Evolutionary conservation across 2,888 invertebrate species (phyloP).

Genomic region (Amphiduros pacificus): DNA sequence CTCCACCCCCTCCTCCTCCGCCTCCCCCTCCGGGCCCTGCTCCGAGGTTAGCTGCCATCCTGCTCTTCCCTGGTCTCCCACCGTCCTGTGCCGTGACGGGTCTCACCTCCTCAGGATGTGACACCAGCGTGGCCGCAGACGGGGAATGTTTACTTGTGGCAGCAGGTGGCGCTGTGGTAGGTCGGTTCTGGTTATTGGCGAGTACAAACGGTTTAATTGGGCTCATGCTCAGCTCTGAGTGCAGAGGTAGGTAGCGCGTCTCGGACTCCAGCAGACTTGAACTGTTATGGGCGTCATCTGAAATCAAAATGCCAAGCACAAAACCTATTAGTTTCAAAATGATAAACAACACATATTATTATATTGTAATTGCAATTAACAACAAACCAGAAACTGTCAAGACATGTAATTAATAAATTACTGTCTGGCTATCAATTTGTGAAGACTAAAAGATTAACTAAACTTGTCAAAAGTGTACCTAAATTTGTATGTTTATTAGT

Average conservation of each 20-base stretch:
- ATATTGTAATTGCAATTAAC: too few species aligned
- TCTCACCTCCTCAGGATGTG: not conserved
- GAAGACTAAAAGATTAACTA: too few species aligned
- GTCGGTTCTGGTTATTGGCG: not conserved
- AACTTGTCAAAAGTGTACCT: too few species aligned
- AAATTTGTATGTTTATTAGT: too few species aligned
- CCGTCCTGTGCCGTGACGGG: not conserved
- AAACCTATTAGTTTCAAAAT: too few species aligned
- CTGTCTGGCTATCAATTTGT: too few species aligned
- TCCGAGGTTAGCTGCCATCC: constrained; percentile 20
- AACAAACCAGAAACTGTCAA: too few species aligned
- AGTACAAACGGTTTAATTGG: constrained; percentile 18
- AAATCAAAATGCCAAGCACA: not conserved
- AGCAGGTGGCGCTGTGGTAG: constrained; percentile 13
- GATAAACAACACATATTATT: too few species aligned
- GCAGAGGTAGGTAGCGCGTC: constrained; percentile 50
- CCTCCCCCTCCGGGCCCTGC: not conserved
- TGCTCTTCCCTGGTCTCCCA: not conserved
- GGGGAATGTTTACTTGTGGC: constrained; percentile 34
- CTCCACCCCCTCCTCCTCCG: not conserved
- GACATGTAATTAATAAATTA: too few species aligned
- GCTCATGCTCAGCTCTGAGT: constrained; percentile 22
- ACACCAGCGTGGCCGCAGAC: not conserved
- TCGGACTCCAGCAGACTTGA: constrained; percentile 51
- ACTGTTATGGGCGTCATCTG: constrained; percentile 21